These are phyloP conservation scores for Catharus minimus DNA, from an alignment of 2,113 vertebrate genomes.

Conservation along the genomic window DNA sequence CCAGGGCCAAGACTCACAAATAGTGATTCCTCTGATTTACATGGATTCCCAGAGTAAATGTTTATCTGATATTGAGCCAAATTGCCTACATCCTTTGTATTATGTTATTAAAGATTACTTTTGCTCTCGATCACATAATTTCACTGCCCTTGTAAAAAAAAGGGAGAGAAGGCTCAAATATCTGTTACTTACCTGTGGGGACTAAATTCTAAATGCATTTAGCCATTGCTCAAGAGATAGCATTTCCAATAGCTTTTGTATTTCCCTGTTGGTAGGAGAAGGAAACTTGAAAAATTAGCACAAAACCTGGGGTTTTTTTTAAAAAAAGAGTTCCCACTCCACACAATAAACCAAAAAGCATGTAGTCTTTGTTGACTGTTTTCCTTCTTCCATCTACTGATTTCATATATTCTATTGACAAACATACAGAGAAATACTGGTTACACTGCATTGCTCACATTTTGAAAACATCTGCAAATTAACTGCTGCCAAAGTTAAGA, in stretches of 20 bases:
- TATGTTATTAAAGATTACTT: constrained; percentile 9
- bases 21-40: neutral
- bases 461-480: constrained; percentile 12
- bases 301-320: rapidly evolving
- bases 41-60: constrained; percentile 1
- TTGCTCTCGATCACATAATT: constrained; percentile 8
- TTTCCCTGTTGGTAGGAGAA: neutral
- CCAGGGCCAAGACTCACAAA: neutral
- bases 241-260: neutral
- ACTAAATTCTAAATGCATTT: neutral
- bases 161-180: neutral
- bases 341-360: neutral
- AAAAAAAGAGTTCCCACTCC: neutral
- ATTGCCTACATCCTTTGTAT: neutral
- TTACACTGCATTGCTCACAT: neutral
- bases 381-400: neutral
- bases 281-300: neutral
- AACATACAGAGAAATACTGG: neutral
- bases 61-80: constrained; percentile 10
- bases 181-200: neutral
- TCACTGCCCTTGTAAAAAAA: neutral
- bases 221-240: neutral
- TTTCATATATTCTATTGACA: neutral
- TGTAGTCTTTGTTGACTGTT: neutral
- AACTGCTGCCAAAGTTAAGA: neutral